phyloP scores from a whole-genome alignment of 2,888 invertebrate species.

The Eupithecia vulgata region DNA sequence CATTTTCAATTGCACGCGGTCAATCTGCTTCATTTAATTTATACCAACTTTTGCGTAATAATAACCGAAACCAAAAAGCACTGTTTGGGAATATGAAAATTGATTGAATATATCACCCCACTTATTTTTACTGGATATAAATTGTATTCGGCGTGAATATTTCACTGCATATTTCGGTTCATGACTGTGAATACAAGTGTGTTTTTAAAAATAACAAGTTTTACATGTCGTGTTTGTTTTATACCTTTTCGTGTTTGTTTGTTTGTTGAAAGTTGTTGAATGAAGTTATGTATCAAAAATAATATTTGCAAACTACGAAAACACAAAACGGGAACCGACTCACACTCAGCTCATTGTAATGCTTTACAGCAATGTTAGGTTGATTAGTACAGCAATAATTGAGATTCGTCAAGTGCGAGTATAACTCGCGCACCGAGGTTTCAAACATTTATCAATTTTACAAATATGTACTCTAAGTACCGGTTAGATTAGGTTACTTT shows the following conservation, averaged over 20 bases:
- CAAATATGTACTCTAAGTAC: too few species aligned
- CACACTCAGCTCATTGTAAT: background rate
- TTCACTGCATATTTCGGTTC: slow-evolving; percentile 22
- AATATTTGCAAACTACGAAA: background rate
- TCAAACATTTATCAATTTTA: too few species aligned
- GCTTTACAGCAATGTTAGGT: background rate
- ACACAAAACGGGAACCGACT: background rate
- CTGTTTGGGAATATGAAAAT: slow-evolving; percentile 17
- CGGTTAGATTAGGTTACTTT: too few species aligned
- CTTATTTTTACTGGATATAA: slow-evolving; percentile 18
- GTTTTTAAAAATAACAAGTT: background rate
- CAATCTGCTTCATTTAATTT: background rate
- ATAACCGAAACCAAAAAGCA: slow-evolving; percentile 16
- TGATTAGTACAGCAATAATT: background rate
- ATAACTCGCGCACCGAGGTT: too few species aligned
- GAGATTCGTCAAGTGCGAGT: too few species aligned
- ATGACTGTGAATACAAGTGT: background rate
- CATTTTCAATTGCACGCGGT: background rate
- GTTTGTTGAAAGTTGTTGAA: too few species aligned
- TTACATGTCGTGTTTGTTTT: background rate
- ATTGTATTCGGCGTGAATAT: slow-evolving; percentile 16
- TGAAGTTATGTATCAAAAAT: background rate
- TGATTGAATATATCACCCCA: slow-evolving; percentile 25
- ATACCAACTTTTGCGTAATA: background rate
- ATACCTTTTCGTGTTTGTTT: too few species aligned